phyloP scores from a whole-genome alignment of 2,113 vertebrate genomes.

The Macquaria australasica region DNA sequence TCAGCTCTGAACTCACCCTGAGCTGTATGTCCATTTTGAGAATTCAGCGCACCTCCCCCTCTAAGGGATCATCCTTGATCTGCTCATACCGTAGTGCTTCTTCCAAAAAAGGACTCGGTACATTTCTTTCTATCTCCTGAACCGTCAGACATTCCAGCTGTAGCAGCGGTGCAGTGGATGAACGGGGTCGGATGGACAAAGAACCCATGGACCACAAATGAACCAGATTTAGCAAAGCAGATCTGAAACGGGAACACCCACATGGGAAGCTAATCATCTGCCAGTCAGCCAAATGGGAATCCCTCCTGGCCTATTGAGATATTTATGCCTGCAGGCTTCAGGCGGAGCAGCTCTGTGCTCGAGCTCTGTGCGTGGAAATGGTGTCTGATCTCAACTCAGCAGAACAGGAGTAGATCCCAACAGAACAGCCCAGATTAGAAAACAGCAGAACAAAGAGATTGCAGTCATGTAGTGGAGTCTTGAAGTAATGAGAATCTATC shows the following conservation, averaged over 20 bases:
- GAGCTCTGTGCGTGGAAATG: neutral
- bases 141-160: constrained; percentile 53
- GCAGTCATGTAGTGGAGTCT: constrained; percentile 19
- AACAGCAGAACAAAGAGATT: neutral
- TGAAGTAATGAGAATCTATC: constrained; percentile 7
- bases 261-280: constrained; percentile 24
- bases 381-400: constrained; percentile 34
- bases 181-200: constrained; percentile 8
- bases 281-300: constrained; percentile 23
- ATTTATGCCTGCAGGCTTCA: constrained; percentile 24
- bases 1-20: constrained; percentile 16
- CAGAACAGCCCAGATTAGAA: constrained; percentile 31
- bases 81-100: constrained; percentile 15
- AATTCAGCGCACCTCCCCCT: neutral
- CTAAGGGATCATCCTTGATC: constrained; percentile 12
- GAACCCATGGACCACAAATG: neutral
- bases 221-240: constrained; percentile 10
- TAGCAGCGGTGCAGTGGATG: neutral
- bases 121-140: constrained; percentile 9
- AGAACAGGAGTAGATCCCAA: constrained; percentile 33
- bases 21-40: constrained; percentile 19
- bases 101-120: constrained; percentile 36
- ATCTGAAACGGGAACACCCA: constrained; percentile 22
- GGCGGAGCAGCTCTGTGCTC: constrained; percentile 20
- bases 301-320: constrained; percentile 47